Evolutionary conservation across 2,113 vertebrate species (phyloP).

Genomic region (Elanus axillaris): DNA sequence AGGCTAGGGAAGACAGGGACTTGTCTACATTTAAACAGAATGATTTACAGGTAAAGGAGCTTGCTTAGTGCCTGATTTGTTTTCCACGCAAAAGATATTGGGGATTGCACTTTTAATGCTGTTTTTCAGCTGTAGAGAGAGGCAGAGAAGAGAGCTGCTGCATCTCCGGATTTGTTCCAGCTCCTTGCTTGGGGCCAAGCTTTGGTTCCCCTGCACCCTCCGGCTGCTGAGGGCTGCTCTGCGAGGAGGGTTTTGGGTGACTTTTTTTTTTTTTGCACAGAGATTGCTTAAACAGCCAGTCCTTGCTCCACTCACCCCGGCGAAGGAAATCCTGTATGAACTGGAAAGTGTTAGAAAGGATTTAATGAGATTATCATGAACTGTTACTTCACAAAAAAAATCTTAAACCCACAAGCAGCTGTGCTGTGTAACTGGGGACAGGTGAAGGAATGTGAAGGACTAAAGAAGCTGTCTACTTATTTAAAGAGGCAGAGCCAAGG

Average conservation of each 20-base stretch:
- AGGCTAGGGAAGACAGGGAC: neutral
- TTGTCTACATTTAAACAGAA: neutral
- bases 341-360: slow-evolving; percentile 72
- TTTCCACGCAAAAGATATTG: neutral
- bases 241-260: neutral
- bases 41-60: neutral
- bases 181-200: neutral
- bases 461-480: neutral
- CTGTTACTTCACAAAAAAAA: slow-evolving; percentile 74
- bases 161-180: neutral
- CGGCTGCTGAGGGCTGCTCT: neutral
- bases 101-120: neutral
- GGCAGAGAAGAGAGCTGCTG: neutral
- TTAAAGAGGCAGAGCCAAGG: neutral
- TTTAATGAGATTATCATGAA: slow-evolving; percentile 76
- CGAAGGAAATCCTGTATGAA: slow-evolving; percentile 50
- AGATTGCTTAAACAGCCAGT: slow-evolving; percentile 34
- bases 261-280: neutral
- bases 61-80: neutral
- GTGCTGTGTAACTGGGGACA: slow-evolving; percentile 52
- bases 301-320: neutral
- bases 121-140: neutral
- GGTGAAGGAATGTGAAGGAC: slow-evolving; percentile 40
- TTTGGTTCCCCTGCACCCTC: neutral
- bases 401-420: slow-evolving; percentile 24